These are phyloP conservation scores for Encarsia formosa DNA, from an alignment of 2,888 invertebrate species.

Conservation along the genomic window DNA sequence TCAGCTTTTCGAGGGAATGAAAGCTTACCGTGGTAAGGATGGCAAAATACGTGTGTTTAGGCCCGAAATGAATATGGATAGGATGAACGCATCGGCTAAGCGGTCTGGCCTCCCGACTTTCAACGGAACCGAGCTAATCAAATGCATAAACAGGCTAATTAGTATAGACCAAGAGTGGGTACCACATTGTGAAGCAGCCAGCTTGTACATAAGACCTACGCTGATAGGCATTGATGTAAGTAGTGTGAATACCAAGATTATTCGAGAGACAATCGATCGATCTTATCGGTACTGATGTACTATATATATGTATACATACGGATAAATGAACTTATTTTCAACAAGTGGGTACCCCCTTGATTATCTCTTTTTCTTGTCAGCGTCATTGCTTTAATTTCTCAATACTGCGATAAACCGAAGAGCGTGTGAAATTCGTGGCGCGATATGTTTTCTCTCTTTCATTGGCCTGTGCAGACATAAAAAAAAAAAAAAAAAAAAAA, in stretches of 20 bases:
- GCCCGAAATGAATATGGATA: constrained; percentile 89
- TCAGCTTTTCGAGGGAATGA: constrained; percentile 97
- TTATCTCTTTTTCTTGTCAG: no score
- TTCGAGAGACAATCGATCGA: no score
- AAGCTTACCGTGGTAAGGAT: constrained; percentile 92
- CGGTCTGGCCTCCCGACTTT: constrained; percentile 86
- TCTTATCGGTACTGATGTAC: no score
- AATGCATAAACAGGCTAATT: constrained; percentile 79
- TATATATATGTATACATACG: constrained; percentile 1
- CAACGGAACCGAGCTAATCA: constrained; percentile 78
- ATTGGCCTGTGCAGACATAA: no score
- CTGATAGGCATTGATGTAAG: constrained; percentile 95
- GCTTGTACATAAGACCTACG: constrained; percentile 94
- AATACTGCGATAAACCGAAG: constrained; percentile 33
- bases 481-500: no score
- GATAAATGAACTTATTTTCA: no score
- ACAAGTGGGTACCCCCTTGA: no score
- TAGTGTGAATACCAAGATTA: no score
- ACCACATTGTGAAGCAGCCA: constrained; percentile 83
- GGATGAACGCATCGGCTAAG: constrained; percentile 84
- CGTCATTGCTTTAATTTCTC: constrained; percentile 35
- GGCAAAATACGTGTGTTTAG: constrained; percentile 90
- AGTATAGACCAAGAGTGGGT: constrained; percentile 97
- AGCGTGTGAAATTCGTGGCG: constrained; percentile 31
- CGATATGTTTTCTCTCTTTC: constrained; percentile 9